Evolutionary conservation across 2,797 vertebrate genomes (phyloP).

Genomic region (Pantherophis vulpinus): DNA sequence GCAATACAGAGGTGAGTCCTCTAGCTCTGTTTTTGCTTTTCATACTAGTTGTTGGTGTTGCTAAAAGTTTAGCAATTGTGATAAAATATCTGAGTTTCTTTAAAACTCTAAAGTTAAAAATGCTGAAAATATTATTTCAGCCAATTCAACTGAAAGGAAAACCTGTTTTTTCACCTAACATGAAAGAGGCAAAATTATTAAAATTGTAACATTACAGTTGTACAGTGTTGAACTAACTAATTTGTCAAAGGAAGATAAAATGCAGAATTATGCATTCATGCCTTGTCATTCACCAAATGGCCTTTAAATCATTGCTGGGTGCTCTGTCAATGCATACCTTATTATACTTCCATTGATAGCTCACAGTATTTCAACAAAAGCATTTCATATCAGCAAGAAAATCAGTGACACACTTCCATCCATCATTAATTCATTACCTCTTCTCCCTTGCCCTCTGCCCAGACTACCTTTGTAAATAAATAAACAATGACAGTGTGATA

Average conservation of each 20-base stretch:
- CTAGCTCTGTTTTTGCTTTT: background rate
- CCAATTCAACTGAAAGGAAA: background rate
- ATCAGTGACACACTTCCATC: constrained; percentile 25
- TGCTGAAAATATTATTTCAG: background rate
- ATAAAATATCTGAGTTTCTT: background rate
- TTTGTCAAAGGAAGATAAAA: background rate
- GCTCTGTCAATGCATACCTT: background rate
- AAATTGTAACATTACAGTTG: background rate
- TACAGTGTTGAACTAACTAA: background rate
- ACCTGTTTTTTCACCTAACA: background rate
- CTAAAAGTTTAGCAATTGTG: background rate
- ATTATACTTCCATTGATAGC: background rate
- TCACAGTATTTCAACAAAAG: rapidly evolving
- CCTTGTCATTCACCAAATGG: background rate
- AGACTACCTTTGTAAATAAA: background rate
- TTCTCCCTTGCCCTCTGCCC: constrained; percentile 13
- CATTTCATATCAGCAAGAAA: background rate
- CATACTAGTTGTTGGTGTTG: background rate
- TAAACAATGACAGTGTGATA: background rate
- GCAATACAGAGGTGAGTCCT: background rate
- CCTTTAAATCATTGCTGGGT: rapidly evolving
- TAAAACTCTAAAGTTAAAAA: background rate
- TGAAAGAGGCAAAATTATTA: background rate
- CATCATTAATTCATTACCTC: background rate
- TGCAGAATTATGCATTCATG: background rate